These are phyloP conservation scores for Falco punctatus DNA, from an alignment of 2,113 vertebrate genomes.

Conservation along the genomic window DNA sequence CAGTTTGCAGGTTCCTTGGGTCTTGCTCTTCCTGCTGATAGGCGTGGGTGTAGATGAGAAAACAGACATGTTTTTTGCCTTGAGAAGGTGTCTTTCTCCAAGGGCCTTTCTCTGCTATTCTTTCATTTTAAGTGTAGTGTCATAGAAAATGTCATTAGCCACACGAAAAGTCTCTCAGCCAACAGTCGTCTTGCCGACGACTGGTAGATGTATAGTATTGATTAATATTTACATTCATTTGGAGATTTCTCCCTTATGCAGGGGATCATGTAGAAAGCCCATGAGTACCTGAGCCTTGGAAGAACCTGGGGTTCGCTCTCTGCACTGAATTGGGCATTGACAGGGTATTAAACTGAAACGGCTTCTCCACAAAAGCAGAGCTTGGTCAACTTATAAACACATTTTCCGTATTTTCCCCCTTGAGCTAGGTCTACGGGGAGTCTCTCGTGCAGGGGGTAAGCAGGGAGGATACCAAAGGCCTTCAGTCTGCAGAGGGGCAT, in stretches of 20 bases:
- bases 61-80: background rate
- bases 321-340: background rate
- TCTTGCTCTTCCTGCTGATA: background rate
- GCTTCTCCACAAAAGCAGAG: background rate
- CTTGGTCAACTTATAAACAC: background rate
- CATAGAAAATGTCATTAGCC: background rate
- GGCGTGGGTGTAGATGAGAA: background rate
- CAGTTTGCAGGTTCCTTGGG: background rate
- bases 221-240: background rate
- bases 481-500: constrained; percentile 34
- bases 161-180: background rate
- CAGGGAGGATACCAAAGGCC: background rate
- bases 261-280: background rate
- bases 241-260: background rate
- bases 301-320: background rate
- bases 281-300: background rate
- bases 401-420: background rate
- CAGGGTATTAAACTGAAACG: background rate
- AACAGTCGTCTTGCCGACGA: background rate
- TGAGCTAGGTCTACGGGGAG: background rate
- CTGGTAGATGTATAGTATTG: background rate
- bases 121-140: background rate
- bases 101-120: background rate
- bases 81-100: background rate
- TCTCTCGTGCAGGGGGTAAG: background rate